Conservation (phyloP, 2,113 vertebrate species). For the Platysteira castanea region DNA sequence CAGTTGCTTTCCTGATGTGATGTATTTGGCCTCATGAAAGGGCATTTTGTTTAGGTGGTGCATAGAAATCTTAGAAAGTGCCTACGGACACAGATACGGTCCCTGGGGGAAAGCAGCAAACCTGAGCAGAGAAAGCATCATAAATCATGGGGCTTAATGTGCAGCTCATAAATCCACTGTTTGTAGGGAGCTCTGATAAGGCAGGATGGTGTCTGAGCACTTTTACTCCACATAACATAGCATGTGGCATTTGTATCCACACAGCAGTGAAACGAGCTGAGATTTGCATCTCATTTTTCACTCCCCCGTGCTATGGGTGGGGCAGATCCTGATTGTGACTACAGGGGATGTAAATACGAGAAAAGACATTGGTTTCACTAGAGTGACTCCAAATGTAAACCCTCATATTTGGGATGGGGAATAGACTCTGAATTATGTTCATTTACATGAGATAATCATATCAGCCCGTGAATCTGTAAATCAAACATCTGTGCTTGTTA, state of each 20-base stretch:
- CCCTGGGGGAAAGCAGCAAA: conserved; percentile 24
- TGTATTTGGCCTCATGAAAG: conserved; percentile 44
- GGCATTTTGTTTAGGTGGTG: conserved; percentile 43
- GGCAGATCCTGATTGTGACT: background rate
- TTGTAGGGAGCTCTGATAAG: background rate
- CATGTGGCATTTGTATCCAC: background rate
- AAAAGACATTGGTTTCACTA: background rate
- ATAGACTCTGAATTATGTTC: background rate
- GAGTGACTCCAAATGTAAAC: background rate
- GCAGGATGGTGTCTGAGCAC: background rate
- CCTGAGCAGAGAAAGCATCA: background rate
- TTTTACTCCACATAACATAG: background rate
- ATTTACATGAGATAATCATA: background rate
- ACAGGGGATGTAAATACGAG: fast-evolving
- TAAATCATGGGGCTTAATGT: conserved; percentile 9
- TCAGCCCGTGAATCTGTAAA: background rate
- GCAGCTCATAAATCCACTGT: conserved; percentile 10
- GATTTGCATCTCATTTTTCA: conserved; percentile 15
- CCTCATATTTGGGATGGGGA: background rate
- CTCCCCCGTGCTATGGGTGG: background rate
- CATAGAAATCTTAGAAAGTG: conserved; percentile 50
- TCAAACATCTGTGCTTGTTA: background rate
- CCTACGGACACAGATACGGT: background rate
- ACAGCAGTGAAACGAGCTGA: background rate
- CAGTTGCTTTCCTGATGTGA: conserved; percentile 41